These are phyloP conservation scores for Bembecia ichneumoniformis DNA, from an alignment of 2,888 invertebrate genomes.

Conservation along the genomic window DNA sequence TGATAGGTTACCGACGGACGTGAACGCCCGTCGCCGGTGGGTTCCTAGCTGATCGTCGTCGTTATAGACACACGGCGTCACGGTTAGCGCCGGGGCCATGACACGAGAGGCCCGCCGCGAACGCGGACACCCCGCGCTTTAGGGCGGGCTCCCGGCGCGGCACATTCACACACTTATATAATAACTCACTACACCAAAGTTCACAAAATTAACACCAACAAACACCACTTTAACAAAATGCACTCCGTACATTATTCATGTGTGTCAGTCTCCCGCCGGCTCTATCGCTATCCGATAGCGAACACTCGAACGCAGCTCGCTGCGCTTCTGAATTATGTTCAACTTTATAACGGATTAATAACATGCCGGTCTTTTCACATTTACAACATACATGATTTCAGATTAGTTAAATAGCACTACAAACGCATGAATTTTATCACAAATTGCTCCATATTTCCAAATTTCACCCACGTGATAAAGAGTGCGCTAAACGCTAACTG, in stretches of 20 bases:
- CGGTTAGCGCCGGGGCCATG: slow-evolving; percentile 96
- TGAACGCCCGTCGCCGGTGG: slow-evolving; percentile 55
- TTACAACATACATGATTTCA: slow-evolving; percentile 19
- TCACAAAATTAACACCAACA: slow-evolving; percentile 41
- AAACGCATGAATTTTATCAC: slow-evolving; percentile 21
- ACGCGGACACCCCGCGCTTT: slow-evolving; percentile 54
- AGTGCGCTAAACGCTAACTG: slow-evolving; percentile 47
- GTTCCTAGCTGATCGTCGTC: slow-evolving; percentile 30
- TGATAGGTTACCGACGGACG: slow-evolving; percentile 67
- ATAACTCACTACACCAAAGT: slow-evolving; percentile 30
- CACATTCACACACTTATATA: slow-evolving; percentile 56
- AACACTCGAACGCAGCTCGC: slow-evolving; percentile 32
- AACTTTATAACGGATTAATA: slow-evolving; percentile 43
- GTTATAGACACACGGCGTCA: slow-evolving; percentile 65
- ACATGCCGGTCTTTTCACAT: slow-evolving; percentile 45
- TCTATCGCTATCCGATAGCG: slow-evolving; percentile 38
- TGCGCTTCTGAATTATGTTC: slow-evolving; percentile 54
- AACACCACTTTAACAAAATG: slow-evolving; percentile 33
- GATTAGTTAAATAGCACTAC: slow-evolving; percentile 12
- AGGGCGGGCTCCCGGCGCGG: slow-evolving; percentile 45
- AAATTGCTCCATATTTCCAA: slow-evolving; percentile 42
- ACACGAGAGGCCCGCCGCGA: slow-evolving; percentile 76
- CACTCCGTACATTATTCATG: slow-evolving; percentile 29
- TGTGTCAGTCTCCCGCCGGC: slow-evolving; percentile 48
- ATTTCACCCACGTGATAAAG: slow-evolving; percentile 71